Evolutionary conservation across 1,140 invertebrate species (phyloP).

Genomic region (Drosophila ohnishii): DNA sequence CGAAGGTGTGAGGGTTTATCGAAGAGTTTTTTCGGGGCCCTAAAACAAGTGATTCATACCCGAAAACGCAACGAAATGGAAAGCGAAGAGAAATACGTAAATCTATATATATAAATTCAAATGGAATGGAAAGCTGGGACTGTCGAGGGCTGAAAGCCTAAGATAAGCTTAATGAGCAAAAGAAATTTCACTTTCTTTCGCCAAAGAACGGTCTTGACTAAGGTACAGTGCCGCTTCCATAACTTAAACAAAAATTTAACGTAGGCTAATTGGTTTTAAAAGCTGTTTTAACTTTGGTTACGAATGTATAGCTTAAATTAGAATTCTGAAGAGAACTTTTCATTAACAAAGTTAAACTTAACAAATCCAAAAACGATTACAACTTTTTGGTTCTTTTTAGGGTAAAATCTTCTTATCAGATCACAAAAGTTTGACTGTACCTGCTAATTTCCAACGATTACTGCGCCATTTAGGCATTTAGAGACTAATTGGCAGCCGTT

Average conservation of each 20-base stretch:
- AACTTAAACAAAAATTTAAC: not conserved
- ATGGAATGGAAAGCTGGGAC: constrained; percentile 27
- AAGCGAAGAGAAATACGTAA: constrained; percentile 26
- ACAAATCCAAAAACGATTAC: not conserved
- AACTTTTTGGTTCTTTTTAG: not conserved
- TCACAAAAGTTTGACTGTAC: constrained; percentile 2
- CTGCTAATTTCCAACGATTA: constrained; percentile 14
- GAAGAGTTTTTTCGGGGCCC: constrained; percentile 11
- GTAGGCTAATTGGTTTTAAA: not conserved
- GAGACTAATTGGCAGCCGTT: constrained; percentile 40
- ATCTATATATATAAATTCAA: constrained; percentile 29
- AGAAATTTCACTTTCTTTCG: constrained; percentile 47
- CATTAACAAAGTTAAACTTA: not conserved
- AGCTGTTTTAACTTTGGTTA: not conserved
- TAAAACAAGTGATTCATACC: constrained; percentile 43
- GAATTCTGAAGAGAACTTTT: not conserved
- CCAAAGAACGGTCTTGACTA: constrained; percentile 26
- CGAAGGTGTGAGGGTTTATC: constrained; percentile 42
- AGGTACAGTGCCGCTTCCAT: constrained; percentile 5
- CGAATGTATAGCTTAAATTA: not conserved
- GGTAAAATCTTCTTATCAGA: not conserved
- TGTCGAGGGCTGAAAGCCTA: constrained; percentile 17
- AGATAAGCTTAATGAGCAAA: constrained; percentile 41
- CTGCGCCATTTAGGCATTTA: constrained; percentile 51
- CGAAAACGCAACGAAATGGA: constrained; percentile 49